Percentiles rank a stretch among this genome's conserved stretches.
phyloP scores from a whole-genome alignment of 2,113 vertebrate species.

The Zapus hudsonius region DNA sequence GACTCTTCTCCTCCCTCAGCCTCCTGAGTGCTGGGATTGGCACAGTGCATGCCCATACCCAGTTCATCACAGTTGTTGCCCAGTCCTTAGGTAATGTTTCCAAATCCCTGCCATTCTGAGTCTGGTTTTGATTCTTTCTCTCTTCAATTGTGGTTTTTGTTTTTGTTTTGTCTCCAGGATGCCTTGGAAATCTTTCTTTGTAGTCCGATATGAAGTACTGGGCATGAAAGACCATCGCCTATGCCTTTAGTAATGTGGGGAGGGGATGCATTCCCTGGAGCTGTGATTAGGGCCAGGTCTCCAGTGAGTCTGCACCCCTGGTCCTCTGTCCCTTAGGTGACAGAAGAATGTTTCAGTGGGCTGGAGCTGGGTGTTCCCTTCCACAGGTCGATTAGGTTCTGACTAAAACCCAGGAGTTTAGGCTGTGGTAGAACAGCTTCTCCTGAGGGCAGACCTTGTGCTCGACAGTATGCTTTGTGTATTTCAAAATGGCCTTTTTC shows the following conservation, averaged over 20 bases:
- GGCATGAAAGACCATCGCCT: neutral
- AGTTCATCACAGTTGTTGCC: neutral
- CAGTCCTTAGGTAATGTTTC: neutral
- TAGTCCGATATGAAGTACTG: neutral
- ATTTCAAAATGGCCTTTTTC: neutral
- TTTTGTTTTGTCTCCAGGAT: slow-evolving; percentile 8
- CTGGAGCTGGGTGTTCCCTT: neutral
- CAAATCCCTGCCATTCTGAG: neutral
- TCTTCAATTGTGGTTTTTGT: slow-evolving; percentile 6
- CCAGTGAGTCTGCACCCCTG: neutral
- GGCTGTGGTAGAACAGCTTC: neutral
- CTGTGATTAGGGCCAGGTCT: neutral
- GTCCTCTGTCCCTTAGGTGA: neutral
- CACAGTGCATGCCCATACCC: too few species aligned
- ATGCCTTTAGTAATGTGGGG: neutral
- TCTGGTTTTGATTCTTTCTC: neutral
- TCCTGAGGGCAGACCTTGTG: neutral
- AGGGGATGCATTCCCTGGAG: neutral
- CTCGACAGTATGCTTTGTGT: neutral
- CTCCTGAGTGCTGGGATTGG: too few species aligned
- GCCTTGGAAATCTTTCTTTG: slow-evolving; percentile 7
- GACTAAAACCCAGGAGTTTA: neutral
- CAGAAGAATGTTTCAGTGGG: neutral
- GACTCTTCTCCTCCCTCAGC: too few species aligned
- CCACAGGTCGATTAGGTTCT: neutral